Conservation (phyloP, 2,797 vertebrate genomes). For the Galago senegalensis region DNA sequence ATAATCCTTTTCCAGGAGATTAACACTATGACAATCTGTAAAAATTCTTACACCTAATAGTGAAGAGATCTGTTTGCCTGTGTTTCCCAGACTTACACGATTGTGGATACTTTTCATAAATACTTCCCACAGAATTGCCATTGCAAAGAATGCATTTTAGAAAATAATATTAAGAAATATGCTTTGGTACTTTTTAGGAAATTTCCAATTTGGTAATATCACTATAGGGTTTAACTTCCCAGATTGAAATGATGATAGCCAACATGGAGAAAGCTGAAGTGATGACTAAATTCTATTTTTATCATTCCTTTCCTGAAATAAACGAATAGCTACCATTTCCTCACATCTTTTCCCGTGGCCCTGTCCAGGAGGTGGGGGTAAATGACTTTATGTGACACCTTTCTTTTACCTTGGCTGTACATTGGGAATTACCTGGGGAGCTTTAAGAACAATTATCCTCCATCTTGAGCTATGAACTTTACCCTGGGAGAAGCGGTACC, state of each 20-base stretch:
- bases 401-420: not conserved
- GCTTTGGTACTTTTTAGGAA: not conserved
- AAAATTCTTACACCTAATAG: conserved; percentile 10
- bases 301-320: not conserved
- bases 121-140: not conserved
- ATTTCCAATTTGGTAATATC: not conserved
- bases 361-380: not conserved
- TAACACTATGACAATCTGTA: not conserved
- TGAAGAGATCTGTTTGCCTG: not conserved
- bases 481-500: not conserved
- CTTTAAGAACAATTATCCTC: not conserved
- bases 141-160: not conserved
- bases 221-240: not conserved
- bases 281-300: not conserved
- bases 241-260: not conserved
- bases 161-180: conserved; percentile 18
- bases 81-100: not conserved
- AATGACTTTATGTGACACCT: not conserved
- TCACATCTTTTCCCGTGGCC: not conserved
- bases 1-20: not conserved
- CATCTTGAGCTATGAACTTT: not conserved
- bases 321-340: not conserved
- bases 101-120: not conserved
- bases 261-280: not conserved
- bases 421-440: not conserved